A percentile compares a stretch with the other conserved stretches of the same genome.
Conservation (phyloP, 2,797 vertebrate species). For the Allochrocebus solatus region DNA sequence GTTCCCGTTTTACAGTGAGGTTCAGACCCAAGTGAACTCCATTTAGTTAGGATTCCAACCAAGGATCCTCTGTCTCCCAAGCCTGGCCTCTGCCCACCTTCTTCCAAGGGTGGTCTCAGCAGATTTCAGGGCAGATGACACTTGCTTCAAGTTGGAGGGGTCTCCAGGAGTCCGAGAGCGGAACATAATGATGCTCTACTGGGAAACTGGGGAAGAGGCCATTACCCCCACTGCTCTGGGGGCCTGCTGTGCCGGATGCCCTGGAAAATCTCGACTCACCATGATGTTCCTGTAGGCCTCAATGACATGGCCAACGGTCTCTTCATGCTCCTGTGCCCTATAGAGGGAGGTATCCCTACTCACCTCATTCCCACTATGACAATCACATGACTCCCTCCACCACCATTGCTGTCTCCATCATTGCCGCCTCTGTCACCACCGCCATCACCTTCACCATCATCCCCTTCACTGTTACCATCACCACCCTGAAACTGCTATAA, state of each 20-base stretch:
- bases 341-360: background rate
- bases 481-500: background rate
- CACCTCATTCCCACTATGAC: background rate
- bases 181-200: background rate
- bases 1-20: background rate
- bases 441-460: no score
- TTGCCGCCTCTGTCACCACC: background rate
- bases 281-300: background rate
- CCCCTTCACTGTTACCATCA: background rate
- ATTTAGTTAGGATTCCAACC: background rate
- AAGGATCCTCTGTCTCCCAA: background rate
- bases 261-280: background rate
- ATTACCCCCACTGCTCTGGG: background rate
- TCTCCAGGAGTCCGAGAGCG: background rate
- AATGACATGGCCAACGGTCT: background rate
- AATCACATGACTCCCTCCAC: background rate
- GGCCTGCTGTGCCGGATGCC: background rate
- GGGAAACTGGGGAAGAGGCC: background rate
- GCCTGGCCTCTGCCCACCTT: background rate
- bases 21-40: background rate
- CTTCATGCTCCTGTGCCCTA: background rate
- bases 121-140: background rate
- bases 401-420: background rate
- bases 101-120: background rate
- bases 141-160: background rate